Evolutionary conservation across 2,797 vertebrate genomes (phyloP).

Genomic region (Hemitrygon akajei): DNA sequence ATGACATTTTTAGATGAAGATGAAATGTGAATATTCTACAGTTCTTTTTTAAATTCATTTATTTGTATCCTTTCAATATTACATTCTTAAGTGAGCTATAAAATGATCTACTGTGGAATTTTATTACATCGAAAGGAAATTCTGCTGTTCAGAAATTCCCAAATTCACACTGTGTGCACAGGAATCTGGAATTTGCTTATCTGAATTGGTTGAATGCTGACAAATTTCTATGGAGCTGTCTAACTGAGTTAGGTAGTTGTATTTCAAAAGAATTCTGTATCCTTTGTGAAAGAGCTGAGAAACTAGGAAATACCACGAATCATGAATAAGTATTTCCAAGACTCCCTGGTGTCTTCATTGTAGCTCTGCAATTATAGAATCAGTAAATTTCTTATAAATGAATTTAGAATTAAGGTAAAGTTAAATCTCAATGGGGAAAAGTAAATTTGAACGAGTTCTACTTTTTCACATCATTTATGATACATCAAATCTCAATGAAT

Average conservation of each 20-base stretch:
- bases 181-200: too few relatives aligned
- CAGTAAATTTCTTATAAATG: neutral
- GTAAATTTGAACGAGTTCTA: neutral
- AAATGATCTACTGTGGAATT: too few relatives aligned
- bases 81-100: too few relatives aligned
- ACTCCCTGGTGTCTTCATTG: neutral
- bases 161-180: too few relatives aligned
- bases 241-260: neutral
- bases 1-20: too few relatives aligned
- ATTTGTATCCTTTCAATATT: too few relatives aligned
- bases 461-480: neutral
- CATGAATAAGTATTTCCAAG: neutral
- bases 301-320: neutral
- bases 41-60: too few relatives aligned
- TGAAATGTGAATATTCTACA: too few relatives aligned
- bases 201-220: too few relatives aligned
- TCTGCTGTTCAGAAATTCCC: too few relatives aligned
- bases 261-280: neutral
- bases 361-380: neutral
- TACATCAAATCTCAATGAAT: neutral
- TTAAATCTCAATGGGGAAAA: neutral
- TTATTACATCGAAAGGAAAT: too few relatives aligned
- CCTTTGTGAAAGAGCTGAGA: neutral
- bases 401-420: conserved; percentile 16
- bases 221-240: neutral